phyloP scores from a whole-genome alignment of 2,888 invertebrate species.

The Ochropleura leucogaster region DNA sequence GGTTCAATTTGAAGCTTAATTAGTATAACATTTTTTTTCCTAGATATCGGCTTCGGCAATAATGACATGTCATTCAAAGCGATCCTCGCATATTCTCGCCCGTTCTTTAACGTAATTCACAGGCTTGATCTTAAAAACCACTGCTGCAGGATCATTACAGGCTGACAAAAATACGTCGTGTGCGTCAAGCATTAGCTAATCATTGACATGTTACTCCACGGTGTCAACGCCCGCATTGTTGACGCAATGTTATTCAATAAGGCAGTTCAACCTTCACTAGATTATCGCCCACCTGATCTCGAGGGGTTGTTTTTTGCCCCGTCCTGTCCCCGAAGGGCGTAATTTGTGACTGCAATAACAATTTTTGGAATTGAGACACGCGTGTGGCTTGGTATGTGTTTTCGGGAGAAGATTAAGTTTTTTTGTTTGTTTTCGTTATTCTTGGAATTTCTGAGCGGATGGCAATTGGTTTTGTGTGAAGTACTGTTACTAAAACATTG shows the following conservation, averaged over 20 bases:
- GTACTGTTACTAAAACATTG: background rate
- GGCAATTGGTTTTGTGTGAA: background rate
- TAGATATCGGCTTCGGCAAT: background rate
- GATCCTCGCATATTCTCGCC: background rate
- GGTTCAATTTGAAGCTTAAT: background rate
- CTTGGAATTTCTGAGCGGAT: background rate
- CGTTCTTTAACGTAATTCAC: background rate
- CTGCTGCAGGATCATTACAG: background rate
- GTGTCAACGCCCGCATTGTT: constrained; percentile 62
- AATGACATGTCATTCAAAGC: background rate
- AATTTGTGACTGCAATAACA: constrained; percentile 68
- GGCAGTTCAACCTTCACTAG: constrained; percentile 64
- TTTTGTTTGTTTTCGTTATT: constrained; percentile 13
- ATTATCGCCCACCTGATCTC: constrained; percentile 72
- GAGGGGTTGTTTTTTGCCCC: constrained; percentile 69
- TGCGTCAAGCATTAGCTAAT: constrained; percentile 14
- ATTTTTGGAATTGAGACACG: constrained; percentile 60
- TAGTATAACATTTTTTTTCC: background rate
- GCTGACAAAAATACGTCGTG: background rate
- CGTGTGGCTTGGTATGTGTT: constrained; percentile 37
- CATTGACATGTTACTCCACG: constrained; percentile 15
- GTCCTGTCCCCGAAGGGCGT: constrained; percentile 59
- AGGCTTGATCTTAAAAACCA: background rate
- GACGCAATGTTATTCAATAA: constrained; percentile 63
- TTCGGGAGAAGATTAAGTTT: constrained; percentile 30